Base-by-base conservation (phyloP, 37 sponge, comb jelly and placozoan genomes). In the Tethya wilhelma region DNA sequence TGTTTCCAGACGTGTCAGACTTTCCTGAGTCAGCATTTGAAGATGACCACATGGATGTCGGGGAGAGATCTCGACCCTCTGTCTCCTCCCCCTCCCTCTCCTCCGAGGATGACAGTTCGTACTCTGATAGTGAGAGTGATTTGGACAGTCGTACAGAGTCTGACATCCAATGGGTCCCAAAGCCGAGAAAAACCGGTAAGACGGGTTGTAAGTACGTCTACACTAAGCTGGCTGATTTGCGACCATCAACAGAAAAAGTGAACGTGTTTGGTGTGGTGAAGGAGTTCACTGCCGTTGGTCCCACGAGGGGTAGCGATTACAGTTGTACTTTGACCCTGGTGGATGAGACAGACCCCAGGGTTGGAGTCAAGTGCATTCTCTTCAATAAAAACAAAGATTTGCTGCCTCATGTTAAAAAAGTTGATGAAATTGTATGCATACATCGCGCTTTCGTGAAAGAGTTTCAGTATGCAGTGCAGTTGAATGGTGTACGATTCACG, bases 241-340 rank as follows among this genome's bases (percentile, higher is more conserved):
- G 67, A 58, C 44, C 34, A 8, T 58, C 42, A 20, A 30, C 59
- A 11, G 36, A 71, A 41, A 87, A 71, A 31, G 69, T 74, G 58
- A 67, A 87, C 56, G 58, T 80, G 26, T 55, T 65, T 87, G 80
- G 81, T 31, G 69, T 87, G 7, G 81, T 87, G 26, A 80, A 71
- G 62, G 57, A 75, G 7, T 87, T 87, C 69, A 73, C 53, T 23
- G 70, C 68, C 4, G 43, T 59, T 0, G 26, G n/a, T 0, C 59
- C 26, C 33, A 58, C 75, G 1, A 22, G 67, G 34, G 87, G 87
- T 0, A 64, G 58, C 1, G 87, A 87, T 26, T 74, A 59, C 43
- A 74, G 56, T 46, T 26, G 63, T 7, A 55, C 37, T 3, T 22
- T 87, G 40, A 75, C 67, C 3, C 8, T 87, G 11, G 22, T 74